phyloP scores from a whole-genome alignment of 1,140 invertebrate species.

The Drosophila baimaii region DNA sequence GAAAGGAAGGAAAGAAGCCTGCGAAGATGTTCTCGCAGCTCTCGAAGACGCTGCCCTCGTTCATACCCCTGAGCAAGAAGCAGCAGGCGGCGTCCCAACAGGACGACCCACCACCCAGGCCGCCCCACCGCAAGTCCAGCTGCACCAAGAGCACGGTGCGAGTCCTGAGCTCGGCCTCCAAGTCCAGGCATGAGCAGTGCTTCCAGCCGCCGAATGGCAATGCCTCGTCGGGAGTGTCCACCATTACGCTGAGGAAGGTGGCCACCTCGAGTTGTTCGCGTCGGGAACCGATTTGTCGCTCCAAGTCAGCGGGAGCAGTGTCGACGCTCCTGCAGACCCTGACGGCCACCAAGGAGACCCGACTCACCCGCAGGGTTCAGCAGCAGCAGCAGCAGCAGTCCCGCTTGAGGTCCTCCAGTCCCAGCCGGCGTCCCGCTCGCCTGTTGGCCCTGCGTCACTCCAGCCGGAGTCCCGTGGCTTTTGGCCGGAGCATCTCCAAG shows the following conservation, averaged over 20 bases:
- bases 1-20: constrained; percentile 5
- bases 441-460: constrained; percentile 64
- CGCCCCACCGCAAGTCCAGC: constrained; percentile 87
- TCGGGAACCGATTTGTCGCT: constrained; percentile 68
- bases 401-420: constrained; percentile 67
- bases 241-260: constrained; percentile 66
- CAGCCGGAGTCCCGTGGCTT: constrained; percentile 83
- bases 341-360: constrained; percentile 59
- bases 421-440: constrained; percentile 54
- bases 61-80: constrained; percentile 77
- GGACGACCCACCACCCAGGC: constrained; percentile 58
- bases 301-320: constrained; percentile 76
- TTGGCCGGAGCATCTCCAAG: constrained; percentile 82
- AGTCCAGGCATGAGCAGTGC: constrained; percentile 86
- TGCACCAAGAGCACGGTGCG: constrained; percentile 86
- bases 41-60: constrained; percentile 85
- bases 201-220: constrained; percentile 82
- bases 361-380: constrained; percentile 63
- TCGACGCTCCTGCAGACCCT: constrained; percentile 66
- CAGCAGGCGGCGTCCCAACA: constrained; percentile 47
- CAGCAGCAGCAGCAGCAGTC: constrained; percentile 66
- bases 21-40: constrained; percentile 84
- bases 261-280: constrained; percentile 40
- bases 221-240: constrained; percentile 43
- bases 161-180: constrained; percentile 49